phyloP scores from a whole-genome alignment of 1,140 invertebrate genomes.

The Nasonia longicornis region DNA sequence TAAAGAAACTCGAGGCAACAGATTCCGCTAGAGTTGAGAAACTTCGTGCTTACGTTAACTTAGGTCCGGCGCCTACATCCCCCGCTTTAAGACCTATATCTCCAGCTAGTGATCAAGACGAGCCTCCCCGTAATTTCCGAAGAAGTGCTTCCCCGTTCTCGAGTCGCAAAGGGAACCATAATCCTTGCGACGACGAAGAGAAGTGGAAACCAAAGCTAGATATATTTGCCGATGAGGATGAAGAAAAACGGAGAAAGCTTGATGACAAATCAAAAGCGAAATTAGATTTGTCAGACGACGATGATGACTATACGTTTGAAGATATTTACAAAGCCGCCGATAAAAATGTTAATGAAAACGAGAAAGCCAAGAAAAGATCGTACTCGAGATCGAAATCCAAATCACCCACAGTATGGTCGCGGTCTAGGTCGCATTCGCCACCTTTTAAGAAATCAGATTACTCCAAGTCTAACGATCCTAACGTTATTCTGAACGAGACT shows the following conservation, averaged over 20 bases:
- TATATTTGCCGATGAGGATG: conserved; percentile 66
- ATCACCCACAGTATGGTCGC: conserved; percentile 61
- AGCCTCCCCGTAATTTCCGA: conserved; percentile 42
- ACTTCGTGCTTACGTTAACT: conserved; percentile 75
- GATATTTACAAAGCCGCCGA: conserved; percentile 76
- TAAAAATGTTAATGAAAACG: conserved; percentile 72
- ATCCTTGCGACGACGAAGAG: conserved; percentile 64
- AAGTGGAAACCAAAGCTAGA: conserved; percentile 66
- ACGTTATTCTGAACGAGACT: conserved; percentile 71
- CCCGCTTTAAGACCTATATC: conserved; percentile 52
- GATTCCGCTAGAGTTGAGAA: conserved; percentile 80
- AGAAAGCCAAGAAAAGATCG: conserved; percentile 62
- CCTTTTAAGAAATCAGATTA: conserved; percentile 55
- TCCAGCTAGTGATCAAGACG: conserved; percentile 40
- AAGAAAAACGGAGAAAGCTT: conserved; percentile 56
- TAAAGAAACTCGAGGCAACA: conserved; percentile 81
- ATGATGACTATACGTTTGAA: conserved; percentile 78
- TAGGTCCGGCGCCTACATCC: conserved; percentile 59
- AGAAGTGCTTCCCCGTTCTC: conserved; percentile 67
- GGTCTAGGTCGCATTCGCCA: conserved; percentile 58
- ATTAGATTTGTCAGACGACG: conserved; percentile 71
- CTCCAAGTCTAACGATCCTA: conserved; percentile 63
- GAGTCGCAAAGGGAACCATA: conserved; percentile 61
- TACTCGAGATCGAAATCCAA: conserved; percentile 53
- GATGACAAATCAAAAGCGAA: conserved; percentile 58